Base-by-base conservation (phyloP, 2,113 vertebrate genomes). In the Puma concolor region DNA sequence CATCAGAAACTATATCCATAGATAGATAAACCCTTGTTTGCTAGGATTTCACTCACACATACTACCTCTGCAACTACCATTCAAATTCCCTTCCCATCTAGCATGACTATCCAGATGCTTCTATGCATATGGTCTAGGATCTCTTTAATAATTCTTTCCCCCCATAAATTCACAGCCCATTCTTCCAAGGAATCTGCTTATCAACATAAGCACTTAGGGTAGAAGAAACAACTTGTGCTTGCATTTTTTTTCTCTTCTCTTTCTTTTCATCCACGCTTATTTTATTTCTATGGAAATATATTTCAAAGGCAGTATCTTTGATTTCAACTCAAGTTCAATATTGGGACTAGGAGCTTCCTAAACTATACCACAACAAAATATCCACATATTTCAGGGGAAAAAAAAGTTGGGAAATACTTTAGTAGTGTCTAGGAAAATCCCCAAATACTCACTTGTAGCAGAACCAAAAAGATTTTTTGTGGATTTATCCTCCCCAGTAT, bases 391-490 rank as follows among this genome's bases (percentile, higher is more conserved):
- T 72, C 48, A 79, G 67, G 64, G 33, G 25, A 16, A 48, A 4
- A 77, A 92, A n/a, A 80, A 64, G 19, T 31, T 76, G 11, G 88
- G 5, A 95, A 83, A 69, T 10, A 87, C 33, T 82, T 93, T 14
- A 87, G 66, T 15, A 81, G 16, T 17, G 19, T 85, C 67, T 31
- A 94, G 33, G 25, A 90, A 88, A 88, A 57, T 23, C 16, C 10
- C 44, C 74, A 76, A 81, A 96, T 97, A 99, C 99, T 97, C 98
- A 99, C 99, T 99, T 97, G 99, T 99, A 95, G 99, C 99, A 96
- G 99, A 99, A 84, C 99, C 99, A 95, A 99, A 99, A 91, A 99
- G 99, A 98, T 99, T 99, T 98, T 99, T 99, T 38, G 99, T 99
- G 84, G 99, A 98, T 97, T 99, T 99, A 98, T 99, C 99, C 98